A percentile compares a stretch with the other conserved stretches of the same genome.
phyloP scores from a whole-genome alignment of 2,888 invertebrate genomes.

The Conus canariensis region DNA sequence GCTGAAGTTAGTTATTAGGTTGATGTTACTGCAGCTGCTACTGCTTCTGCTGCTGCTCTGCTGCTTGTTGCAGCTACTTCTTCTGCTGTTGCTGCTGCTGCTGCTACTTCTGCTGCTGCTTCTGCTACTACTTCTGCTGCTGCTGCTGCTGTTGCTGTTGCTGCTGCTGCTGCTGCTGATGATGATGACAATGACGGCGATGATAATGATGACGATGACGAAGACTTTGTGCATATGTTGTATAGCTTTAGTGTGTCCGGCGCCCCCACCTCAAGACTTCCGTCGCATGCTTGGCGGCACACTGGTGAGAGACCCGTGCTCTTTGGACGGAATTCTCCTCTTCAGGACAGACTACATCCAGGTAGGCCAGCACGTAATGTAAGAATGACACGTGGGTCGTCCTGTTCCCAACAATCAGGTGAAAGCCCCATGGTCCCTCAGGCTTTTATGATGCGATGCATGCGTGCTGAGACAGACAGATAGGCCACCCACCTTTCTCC shows the following conservation, averaged over 20 bases:
- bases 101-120: not conserved
- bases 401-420: too few relatives aligned
- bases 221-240: not conserved
- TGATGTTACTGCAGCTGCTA: too few relatives aligned
- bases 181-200: slow-evolving; percentile 8
- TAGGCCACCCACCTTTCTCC: too few relatives aligned
- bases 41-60: too few relatives aligned
- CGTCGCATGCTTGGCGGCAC: not conserved
- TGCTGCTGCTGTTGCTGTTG: too few relatives aligned
- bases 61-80: too few relatives aligned
- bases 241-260: not conserved
- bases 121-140: not conserved
- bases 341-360: not conserved
- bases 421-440: too few relatives aligned
- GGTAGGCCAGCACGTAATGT: too few relatives aligned
- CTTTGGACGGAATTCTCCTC: not conserved
- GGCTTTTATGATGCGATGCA: too few relatives aligned
- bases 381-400: too few relatives aligned
- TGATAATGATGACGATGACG: slow-evolving; percentile 27
- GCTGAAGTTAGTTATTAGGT: too few relatives aligned
- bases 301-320: not conserved
- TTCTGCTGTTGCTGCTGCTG: not conserved
- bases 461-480: too few relatives aligned
- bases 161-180: not conserved
- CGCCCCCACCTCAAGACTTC: not conserved